phyloP scores from a whole-genome alignment of 2,888 invertebrate genomes.

The Rotaria macrura region DNA sequence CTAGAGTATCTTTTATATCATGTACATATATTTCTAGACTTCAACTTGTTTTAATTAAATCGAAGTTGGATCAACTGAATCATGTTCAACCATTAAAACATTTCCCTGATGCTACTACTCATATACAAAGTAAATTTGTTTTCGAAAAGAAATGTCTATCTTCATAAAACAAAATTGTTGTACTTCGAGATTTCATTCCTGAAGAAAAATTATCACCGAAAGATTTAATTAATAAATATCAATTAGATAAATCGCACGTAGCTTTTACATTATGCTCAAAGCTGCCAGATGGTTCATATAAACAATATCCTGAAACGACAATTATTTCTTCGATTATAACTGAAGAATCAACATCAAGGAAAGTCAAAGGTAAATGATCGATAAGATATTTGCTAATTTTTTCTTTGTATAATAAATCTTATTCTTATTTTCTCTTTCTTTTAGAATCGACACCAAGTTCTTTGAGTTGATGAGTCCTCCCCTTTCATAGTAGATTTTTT shows the following conservation, averaged over 20 bases:
- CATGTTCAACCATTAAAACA: neutral
- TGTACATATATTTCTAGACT: neutral
- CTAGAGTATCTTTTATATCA: too few species aligned
- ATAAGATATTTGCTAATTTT: too few species aligned
- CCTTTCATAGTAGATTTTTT: too few species aligned
- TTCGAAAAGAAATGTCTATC: too few species aligned
- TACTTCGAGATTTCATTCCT: neutral
- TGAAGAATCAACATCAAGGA: neutral
- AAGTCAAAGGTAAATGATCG: neutral
- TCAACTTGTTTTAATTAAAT: neutral
- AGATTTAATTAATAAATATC: neutral
- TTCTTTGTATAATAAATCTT: too few species aligned
- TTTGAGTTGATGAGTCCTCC: neutral
- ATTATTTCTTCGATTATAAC: neutral
- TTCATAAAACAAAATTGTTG: too few species aligned
- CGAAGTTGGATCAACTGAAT: neutral
- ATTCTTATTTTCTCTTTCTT: too few species aligned
- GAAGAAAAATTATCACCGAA: neutral
- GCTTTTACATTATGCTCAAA: neutral
- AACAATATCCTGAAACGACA: neutral
- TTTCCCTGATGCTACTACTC: neutral
- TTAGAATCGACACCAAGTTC: too few species aligned
- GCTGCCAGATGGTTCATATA: neutral
- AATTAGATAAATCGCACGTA: neutral
- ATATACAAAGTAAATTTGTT: neutral